A percentile compares a stretch with the other conserved stretches of the same genome.
These are phyloP conservation scores for Bembecia ichneumoniformis DNA, from an alignment of 2,888 invertebrate genomes.

Conservation along the genomic window DNA sequence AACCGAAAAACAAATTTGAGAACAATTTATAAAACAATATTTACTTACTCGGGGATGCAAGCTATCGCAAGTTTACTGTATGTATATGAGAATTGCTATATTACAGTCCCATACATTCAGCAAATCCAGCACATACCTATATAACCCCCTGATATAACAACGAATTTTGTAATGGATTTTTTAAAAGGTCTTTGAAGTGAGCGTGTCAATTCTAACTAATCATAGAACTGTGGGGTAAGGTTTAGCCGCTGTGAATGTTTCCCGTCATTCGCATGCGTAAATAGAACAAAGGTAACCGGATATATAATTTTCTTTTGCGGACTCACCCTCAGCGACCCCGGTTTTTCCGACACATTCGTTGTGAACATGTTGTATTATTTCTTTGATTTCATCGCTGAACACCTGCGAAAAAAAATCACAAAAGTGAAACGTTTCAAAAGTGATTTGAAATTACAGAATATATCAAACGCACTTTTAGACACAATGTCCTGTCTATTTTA, in stretches of 20 bases:
- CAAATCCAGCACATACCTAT: no score
- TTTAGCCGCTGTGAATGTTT: constrained; percentile 45
- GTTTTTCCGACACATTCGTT: constrained; percentile 62
- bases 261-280: constrained; percentile 46
- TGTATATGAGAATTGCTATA: no score
- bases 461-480: no score
- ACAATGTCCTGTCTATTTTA: constrained; percentile 17
- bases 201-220: constrained; percentile 3
- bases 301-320: constrained; percentile 47
- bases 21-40: no score
- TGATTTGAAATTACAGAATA: no score
- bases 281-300: constrained; percentile 50
- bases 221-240: constrained; percentile 17
- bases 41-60: no score
- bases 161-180: no score
- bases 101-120: no score
- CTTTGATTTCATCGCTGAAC: constrained; percentile 65
- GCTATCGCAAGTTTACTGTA: no score
- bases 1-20: no score
- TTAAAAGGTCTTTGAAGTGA: neutral
- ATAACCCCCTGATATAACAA: no score
- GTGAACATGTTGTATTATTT: constrained; percentile 66
- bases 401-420: constrained; percentile 27
- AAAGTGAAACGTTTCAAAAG: no score
- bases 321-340: constrained; percentile 63